These are phyloP conservation scores for Carcharodon carcharias DNA, from an alignment of 2,797 vertebrate species.

Conservation along the genomic window DNA sequence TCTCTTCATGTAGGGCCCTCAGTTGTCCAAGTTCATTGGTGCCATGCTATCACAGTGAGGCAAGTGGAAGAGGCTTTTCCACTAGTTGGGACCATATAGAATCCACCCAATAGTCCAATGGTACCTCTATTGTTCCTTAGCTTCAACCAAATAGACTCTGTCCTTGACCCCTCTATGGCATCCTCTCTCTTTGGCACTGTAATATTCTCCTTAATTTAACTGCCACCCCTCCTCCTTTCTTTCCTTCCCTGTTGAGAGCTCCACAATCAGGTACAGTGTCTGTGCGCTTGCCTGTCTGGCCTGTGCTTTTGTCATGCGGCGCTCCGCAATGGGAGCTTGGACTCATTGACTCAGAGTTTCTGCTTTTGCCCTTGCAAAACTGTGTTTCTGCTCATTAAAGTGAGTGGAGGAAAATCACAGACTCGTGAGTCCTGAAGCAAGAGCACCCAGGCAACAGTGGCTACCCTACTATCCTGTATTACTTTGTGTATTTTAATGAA, in stretches of 20 bases:
- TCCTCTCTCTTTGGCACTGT: too few species aligned
- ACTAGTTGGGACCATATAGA: too few species aligned
- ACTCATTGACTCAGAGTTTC: background rate
- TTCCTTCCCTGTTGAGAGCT: background rate
- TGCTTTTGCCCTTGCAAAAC: background rate
- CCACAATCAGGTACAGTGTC: background rate
- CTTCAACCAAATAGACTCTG: too few species aligned
- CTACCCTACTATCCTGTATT: background rate
- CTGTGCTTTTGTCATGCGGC: background rate
- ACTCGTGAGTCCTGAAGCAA: background rate
- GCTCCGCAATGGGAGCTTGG: background rate
- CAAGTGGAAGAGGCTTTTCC: too few species aligned
- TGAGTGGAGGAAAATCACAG: background rate
- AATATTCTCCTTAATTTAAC: too few species aligned
- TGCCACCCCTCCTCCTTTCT: too few species aligned
- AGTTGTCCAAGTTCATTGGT: too few species aligned
- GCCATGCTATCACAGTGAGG: too few species aligned
- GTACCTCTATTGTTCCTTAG: too few species aligned
- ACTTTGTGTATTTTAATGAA: background rate
- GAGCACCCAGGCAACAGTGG: background rate
- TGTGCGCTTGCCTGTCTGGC: background rate
- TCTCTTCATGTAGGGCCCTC: too few species aligned
- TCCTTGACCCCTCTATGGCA: too few species aligned
- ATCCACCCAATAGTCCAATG: too few species aligned
- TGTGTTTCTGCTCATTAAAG: background rate